Base-by-base conservation (phyloP, 2,888 invertebrate species). In the Sinhomidia bicolor region DNA sequence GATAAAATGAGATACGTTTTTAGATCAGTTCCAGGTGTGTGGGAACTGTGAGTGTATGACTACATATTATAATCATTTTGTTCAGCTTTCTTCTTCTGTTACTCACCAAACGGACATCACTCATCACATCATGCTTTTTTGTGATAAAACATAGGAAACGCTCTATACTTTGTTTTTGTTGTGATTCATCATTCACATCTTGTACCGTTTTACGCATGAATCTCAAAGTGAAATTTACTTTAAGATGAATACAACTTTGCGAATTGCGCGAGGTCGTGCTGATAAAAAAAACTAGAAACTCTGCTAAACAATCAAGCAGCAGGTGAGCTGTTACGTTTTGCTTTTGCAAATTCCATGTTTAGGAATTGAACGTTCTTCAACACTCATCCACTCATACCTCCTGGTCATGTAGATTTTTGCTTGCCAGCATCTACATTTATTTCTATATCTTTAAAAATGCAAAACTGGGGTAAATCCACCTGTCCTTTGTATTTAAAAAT, bases 11-110 rank as follows among this genome's bases (percentile, higher is more conserved):
- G 51, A 26, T 76, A 29, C 36, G 10, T 20, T 68, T 41, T 68
- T 17, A 41, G 7, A 60, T 14, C 23, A 68, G 26, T 7, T 87
- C 87, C 87, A 81, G 81, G 87, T 87, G 81, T 71, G 81, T 65
- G 57, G 86, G 41, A 29, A 14, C n/a, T n/a, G n/a, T n/a, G n/a
- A n/a, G n/a, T n/a, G n/a, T n/a, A n/a, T n/a, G n/a, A n/a, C n/a
- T n/a, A n/a, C n/a, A n/a, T n/a, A n/a, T n/a, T n/a, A n/a, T n/a
- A n/a, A n/a, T n/a, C n/a, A n/a, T n/a, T n/a, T n/a, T n/a, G n/a
- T n/a, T n/a, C n/a, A n/a, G n/a, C n/a, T n/a, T n/a, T n/a, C n/a
- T n/a, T n/a, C n/a, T n/a, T n/a, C n/a, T n/a, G n/a, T n/a, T n/a
- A n/a, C n/a, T n/a, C n/a, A n/a, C n/a, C n/a, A n/a, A 9, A 12